phyloP scores from a whole-genome alignment of 2,888 invertebrate genomes.

The Drosophila setosimentum region DNA sequence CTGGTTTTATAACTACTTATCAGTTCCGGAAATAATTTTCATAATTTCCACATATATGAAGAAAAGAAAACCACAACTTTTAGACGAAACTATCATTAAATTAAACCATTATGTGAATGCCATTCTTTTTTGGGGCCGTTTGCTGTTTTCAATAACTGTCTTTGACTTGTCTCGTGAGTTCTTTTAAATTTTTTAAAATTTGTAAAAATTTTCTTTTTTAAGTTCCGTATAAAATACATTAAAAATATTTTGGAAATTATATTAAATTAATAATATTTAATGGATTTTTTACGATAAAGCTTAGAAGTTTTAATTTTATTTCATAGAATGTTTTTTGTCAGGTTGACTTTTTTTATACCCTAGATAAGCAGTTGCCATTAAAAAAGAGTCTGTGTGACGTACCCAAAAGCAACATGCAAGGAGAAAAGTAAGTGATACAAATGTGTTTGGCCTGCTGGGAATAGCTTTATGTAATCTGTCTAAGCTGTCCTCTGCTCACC shows the following conservation, averaged over 20 bases:
- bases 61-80: not conserved
- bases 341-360: not conserved
- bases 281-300: not conserved
- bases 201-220: fast-evolving
- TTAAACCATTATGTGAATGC: not conserved
- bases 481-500: slow-evolving; percentile 81
- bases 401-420: not conserved
- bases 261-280: not conserved
- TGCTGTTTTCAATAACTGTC: not conserved
- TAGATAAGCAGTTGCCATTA: not conserved
- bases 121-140: fast-evolving
- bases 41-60: not conserved
- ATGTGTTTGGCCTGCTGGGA: not conserved
- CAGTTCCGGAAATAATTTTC: not conserved
- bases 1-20: not conserved
- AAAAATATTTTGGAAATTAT: not conserved
- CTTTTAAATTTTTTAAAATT: not conserved
- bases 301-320: not conserved
- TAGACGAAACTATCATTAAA: not conserved
- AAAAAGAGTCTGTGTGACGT: not conserved
- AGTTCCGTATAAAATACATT: not conserved
- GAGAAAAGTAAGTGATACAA: not conserved
- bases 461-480: not conserved
- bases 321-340: not conserved
- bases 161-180: not conserved